Percentiles rank a stretch among this genome's conserved stretches.
Conservation (phyloP, 2,113 vertebrate species). For the Spilogale gracilis region DNA sequence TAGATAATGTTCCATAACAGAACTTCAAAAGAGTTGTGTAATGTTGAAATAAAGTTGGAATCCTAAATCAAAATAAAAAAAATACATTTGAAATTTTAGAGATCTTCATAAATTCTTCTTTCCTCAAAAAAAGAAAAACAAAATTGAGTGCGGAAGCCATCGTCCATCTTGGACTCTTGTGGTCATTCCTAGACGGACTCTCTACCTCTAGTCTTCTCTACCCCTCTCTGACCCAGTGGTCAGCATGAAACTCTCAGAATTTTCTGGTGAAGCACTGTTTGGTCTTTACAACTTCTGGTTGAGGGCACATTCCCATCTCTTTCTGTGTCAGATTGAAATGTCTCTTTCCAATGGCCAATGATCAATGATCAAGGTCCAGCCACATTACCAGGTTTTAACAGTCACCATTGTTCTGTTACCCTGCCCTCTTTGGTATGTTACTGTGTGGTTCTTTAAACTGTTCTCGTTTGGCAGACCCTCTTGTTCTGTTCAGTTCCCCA, state of each 20-base stretch:
- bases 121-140: not conserved
- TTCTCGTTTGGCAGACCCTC: not conserved
- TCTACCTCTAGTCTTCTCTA: not conserved
- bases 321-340: not conserved
- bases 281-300: not conserved
- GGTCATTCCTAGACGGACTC: not conserved
- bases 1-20: conserved; percentile 3
- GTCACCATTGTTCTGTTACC: not conserved
- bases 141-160: not conserved
- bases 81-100: conserved; percentile 15
- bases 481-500: not conserved
- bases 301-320: not conserved
- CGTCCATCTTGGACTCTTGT: not conserved
- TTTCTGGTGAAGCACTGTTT: not conserved
- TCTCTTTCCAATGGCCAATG: not conserved
- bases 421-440: not conserved
- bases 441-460: not conserved
- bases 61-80: not conserved
- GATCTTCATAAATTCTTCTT: not conserved
- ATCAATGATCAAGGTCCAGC: not conserved
- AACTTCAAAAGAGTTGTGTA: conserved; percentile 40
- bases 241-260: not conserved
- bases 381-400: not conserved
- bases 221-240: not conserved
- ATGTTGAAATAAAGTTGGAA: conserved; percentile 46